These are phyloP conservation scores for Aphelocoma californica DNA, from an alignment of 2,797 vertebrate genomes.

Conservation along the genomic window DNA sequence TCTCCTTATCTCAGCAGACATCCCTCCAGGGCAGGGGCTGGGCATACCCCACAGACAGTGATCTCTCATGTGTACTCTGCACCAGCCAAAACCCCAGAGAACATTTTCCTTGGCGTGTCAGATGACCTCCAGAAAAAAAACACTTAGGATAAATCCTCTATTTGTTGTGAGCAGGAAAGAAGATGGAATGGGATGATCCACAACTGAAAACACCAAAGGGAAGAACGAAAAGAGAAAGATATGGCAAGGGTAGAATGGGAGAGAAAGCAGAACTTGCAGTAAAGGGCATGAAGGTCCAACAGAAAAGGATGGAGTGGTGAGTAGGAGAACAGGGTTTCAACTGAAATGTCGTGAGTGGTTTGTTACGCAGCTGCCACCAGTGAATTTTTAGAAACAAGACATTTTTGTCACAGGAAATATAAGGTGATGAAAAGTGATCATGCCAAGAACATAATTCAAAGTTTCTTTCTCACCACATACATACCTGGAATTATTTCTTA, in stretches of 20 bases:
- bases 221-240: neutral
- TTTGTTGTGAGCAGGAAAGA: neutral
- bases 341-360: neutral
- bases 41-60: neutral
- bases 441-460: neutral
- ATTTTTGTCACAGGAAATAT: neutral
- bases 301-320: accelerated
- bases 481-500: neutral
- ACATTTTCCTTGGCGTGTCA: neutral
- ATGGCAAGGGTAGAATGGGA: neutral
- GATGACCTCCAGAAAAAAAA: neutral
- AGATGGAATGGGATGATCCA: neutral
- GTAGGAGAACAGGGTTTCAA: neutral
- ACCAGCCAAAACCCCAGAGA: neutral
- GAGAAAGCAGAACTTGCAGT: neutral
- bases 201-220: neutral
- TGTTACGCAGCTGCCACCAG: neutral
- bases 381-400: neutral
- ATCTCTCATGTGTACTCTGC: neutral
- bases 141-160: neutral
- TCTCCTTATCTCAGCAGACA: too few species aligned
- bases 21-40: too few species aligned
- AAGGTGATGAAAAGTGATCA: neutral
- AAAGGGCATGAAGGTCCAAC: neutral
- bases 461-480: neutral